Evolutionary conservation across 2,888 invertebrate genomes (phyloP), one percentile per base, ranked within the genome.

Genomic region (Yponomeuta sedellus): DNA sequence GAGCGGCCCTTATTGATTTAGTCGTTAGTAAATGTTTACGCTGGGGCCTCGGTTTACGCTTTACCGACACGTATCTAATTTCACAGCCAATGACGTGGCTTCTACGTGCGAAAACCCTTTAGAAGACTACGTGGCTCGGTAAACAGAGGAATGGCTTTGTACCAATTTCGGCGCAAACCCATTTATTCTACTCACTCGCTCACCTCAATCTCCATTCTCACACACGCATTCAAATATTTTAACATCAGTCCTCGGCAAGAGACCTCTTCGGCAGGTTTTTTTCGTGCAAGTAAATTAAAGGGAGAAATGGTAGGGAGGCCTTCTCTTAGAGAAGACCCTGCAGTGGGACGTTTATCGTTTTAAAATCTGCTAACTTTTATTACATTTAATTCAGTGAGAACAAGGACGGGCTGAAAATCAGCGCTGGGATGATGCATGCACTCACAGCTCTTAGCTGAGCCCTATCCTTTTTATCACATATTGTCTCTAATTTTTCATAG

Each of bases 61-160:
- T 69, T 64, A 68, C 68, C 69, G 61, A 75, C 72, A 73, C 76
- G 80, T 78, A 75, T 74, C 77, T 82, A 82, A 80, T 81, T 81
- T 76, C 69, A 73, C 72, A 73, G 67, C 71, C 74, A 82, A 81
- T 79, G 73, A 76, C 74, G 71, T 74, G 70, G 68, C 69, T 70
- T 75, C 72, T 77, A 81, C 82, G 81, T 82, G 81, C 72, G 66
- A 75, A 75, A 73, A 74, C 69, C 74, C 77, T 79, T 80, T 63
- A 63, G 40, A 40, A 44, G 63, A 12, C 20, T 63, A 63, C 62
- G 62, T 63, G 63, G 19, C 19, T 19, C 39, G 12, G 25, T 52
- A 52, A 52, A 16, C 12, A 52, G 44, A 52, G 44, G 12, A 16
- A 12, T 52, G 44, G 12, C 44, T 16, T 12, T 52, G 44, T 16